Evolutionary conservation across 2,797 vertebrate genomes (phyloP).

Genomic region (Chromobotia macracanthus): DNA sequence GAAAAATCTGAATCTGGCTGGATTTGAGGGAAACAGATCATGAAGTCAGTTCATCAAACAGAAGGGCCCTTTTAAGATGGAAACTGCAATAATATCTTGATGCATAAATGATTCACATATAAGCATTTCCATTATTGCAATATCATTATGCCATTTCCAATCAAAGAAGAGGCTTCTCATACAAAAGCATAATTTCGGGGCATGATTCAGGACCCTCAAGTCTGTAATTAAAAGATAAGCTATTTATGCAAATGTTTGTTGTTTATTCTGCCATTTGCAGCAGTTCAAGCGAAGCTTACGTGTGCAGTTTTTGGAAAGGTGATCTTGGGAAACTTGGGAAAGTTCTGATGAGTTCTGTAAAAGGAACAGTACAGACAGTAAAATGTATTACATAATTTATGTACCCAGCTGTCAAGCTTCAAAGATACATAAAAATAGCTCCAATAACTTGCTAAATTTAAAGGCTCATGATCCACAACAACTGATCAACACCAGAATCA

Average conservation of each 20-base stretch:
- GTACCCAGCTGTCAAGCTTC: too few species aligned
- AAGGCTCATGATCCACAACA: too few species aligned
- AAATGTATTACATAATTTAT: background rate
- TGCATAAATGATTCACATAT: slow-evolving; percentile 43
- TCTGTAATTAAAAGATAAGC: slow-evolving; percentile 76
- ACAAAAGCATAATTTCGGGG: slow-evolving; percentile 60
- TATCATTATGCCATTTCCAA: slow-evolving; percentile 50
- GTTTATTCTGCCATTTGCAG: slow-evolving; percentile 65
- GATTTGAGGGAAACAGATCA: slow-evolving; percentile 38
- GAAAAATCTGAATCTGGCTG: slow-evolving; percentile 18
- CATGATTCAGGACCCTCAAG: slow-evolving; percentile 65
- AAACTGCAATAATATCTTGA: slow-evolving; percentile 50
- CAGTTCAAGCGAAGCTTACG: slow-evolving; percentile 62
- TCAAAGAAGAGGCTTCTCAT: slow-evolving; percentile 59
- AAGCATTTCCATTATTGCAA: slow-evolving; percentile 42
- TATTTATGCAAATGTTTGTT: slow-evolving; percentile 73
- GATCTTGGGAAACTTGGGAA: slow-evolving; percentile 48
- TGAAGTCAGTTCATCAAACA: slow-evolving; percentile 50
- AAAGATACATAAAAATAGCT: too few species aligned
- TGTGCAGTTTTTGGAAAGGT: slow-evolving; percentile 56
- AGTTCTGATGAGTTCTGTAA: background rate
- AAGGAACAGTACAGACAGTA: background rate
- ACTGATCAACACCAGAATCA: too few species aligned
- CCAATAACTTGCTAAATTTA: too few species aligned
- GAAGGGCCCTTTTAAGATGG: slow-evolving; percentile 47